phyloP scores from a whole-genome alignment of 2,797 vertebrate species.

The Cetoscarus ocellatus region DNA sequence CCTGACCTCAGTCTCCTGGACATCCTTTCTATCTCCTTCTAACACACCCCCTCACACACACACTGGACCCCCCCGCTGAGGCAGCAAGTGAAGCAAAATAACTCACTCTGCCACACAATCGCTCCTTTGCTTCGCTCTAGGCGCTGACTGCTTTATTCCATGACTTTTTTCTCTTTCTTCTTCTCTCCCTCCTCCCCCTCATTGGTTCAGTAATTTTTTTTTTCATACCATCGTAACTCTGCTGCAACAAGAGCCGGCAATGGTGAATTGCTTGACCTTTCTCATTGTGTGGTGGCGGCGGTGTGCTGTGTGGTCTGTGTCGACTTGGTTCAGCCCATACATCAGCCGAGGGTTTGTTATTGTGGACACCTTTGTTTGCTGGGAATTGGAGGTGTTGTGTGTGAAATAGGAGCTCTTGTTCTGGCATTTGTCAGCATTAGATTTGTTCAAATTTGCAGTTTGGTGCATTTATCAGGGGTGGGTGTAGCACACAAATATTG shows the following conservation, averaged over 20 bases:
- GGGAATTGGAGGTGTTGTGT: slow-evolving; percentile 61
- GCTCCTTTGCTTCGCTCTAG: slow-evolving; percentile 81
- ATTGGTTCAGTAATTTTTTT: slow-evolving; percentile 59
- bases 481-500: too few species aligned
- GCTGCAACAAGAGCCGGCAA: slow-evolving; percentile 80
- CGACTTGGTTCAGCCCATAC: slow-evolving; percentile 72
- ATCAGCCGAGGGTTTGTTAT: slow-evolving; percentile 74
- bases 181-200: slow-evolving; percentile 54
- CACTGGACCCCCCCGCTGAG: slow-evolving; percentile 73
- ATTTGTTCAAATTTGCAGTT: slow-evolving; percentile 38
- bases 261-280: slow-evolving; percentile 85
- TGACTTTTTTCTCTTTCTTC: slow-evolving; percentile 56
- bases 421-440: slow-evolving; percentile 38
- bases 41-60: slow-evolving; percentile 53
- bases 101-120: slow-evolving; percentile 86
- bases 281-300: slow-evolving; percentile 72
- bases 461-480: background rate
- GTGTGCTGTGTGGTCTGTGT: slow-evolving; percentile 82
- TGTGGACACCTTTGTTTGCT: slow-evolving; percentile 64
- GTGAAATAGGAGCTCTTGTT: slow-evolving; percentile 31
- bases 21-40: slow-evolving; percentile 46
- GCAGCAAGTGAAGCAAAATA: slow-evolving; percentile 87
- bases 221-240: slow-evolving; percentile 78
- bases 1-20: slow-evolving; percentile 71
- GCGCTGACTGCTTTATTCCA: slow-evolving; percentile 81